A percentile compares a stretch with the other conserved stretches of the same genome.
phyloP scores from a whole-genome alignment of 1,140 invertebrate species.

The Eriosoma lanigerum region DNA sequence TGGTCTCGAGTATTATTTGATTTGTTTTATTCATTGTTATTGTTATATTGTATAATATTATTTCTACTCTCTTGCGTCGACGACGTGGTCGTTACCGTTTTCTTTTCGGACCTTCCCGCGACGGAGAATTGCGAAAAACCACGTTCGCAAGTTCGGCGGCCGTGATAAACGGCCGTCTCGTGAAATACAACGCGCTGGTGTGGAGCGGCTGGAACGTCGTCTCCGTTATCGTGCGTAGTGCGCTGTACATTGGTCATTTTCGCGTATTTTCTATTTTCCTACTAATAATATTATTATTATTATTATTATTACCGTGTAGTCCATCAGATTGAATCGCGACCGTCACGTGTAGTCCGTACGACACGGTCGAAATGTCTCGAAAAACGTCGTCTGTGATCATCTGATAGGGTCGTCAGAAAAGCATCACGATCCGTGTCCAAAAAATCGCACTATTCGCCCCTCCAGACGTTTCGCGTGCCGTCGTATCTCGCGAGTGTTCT shows the following conservation, averaged over 20 bases:
- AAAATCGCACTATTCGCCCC: background rate
- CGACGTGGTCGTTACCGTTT: background rate
- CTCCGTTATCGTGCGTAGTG: background rate
- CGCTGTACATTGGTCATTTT: background rate
- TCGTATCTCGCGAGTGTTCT: background rate
- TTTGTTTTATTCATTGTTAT: too few species aligned
- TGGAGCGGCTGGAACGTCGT: too few species aligned
- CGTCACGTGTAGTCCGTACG: background rate
- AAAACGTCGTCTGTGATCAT: background rate
- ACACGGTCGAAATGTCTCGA: background rate
- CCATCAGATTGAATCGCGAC: too few species aligned
- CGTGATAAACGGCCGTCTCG: too few species aligned
- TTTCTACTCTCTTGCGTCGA: background rate
- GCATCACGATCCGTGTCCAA: too few species aligned
- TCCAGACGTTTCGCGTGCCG: background rate
- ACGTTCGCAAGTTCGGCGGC: too few species aligned
- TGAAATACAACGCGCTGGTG: too few species aligned
- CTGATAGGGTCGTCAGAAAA: background rate
- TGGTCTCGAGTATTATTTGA: background rate
- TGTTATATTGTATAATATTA: too few species aligned
- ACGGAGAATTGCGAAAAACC: too few species aligned
- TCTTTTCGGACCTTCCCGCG: too few species aligned
- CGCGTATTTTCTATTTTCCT: too few species aligned
- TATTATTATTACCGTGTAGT: background rate
- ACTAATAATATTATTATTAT: background rate